Evolutionary conservation across 2,888 invertebrate species (phyloP).

Genomic region (Papilio demoleus): DNA sequence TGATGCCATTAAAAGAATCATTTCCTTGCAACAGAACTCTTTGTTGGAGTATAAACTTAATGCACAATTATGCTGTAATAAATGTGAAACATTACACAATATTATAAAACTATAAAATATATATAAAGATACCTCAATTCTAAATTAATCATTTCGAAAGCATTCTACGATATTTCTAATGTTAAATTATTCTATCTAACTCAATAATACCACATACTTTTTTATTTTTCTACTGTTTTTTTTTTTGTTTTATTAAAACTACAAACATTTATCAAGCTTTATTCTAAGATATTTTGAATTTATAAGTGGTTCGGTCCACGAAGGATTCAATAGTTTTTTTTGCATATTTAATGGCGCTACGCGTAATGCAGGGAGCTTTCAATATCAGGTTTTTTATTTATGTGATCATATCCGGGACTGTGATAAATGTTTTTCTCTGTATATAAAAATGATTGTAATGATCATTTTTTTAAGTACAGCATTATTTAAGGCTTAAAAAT

Average conservation of each 20-base stretch:
- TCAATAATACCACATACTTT: neutral
- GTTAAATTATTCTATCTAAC: neutral
- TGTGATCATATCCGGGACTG: conserved; percentile 19
- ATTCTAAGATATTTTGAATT: neutral
- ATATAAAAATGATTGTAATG: too few relatives aligned
- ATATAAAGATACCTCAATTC: too few relatives aligned
- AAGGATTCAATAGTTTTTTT: conserved; percentile 26
- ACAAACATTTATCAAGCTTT: neutral
- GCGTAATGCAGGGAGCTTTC: conserved; percentile 28
- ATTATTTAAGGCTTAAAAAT: too few relatives aligned
- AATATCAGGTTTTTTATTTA: conserved; percentile 3
- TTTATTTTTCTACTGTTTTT: neutral
- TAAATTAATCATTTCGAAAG: too few relatives aligned
- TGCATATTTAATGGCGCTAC: conserved; percentile 1
- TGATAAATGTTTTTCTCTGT: neutral
- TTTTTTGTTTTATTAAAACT: neutral
- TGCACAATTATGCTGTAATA: neutral
- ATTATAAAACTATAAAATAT: neutral
- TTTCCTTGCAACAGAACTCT: conserved; percentile 4
- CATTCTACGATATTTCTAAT: too few relatives aligned
- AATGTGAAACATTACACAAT: neutral
- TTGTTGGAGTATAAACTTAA: conserved; percentile 1
- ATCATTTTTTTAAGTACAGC: too few relatives aligned
- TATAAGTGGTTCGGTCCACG: neutral
- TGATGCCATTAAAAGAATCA: conserved; percentile 16